These are phyloP conservation scores for Mesembrinibis cayennensis DNA, from an alignment of 2,113 vertebrate species.

Conservation along the genomic window DNA sequence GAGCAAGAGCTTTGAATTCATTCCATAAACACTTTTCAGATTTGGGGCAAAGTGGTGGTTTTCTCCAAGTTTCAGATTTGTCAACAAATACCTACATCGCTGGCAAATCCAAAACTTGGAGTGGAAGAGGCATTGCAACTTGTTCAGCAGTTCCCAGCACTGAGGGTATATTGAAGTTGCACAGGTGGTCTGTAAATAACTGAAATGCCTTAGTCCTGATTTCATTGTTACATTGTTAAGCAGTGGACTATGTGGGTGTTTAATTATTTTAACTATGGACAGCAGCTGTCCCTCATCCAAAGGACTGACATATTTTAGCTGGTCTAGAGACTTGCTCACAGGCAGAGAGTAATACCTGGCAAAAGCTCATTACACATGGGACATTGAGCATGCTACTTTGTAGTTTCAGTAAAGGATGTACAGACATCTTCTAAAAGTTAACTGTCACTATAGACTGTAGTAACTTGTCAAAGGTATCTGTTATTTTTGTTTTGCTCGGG, in stretches of 20 bases:
- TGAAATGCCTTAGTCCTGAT: not conserved
- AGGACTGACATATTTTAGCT: not conserved
- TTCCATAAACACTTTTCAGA: not conserved
- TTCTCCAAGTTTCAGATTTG: not conserved
- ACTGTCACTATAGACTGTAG: not conserved
- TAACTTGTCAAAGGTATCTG: not conserved
- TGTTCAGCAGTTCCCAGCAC: not conserved
- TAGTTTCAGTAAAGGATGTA: not conserved
- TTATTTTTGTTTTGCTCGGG: not conserved
- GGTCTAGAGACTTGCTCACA: not conserved
- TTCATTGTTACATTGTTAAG: not conserved
- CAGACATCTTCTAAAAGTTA: not conserved
- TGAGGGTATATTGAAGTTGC: not conserved
- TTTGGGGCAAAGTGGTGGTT: not conserved
- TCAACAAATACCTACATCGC: not conserved
- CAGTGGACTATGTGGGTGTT: not conserved
- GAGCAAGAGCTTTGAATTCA: not conserved
- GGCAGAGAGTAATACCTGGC: not conserved
- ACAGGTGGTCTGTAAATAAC: fast-evolving
- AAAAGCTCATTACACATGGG: fast-evolving
- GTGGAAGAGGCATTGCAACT: not conserved
- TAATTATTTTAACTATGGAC: not conserved
- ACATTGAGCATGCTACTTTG: fast-evolving
- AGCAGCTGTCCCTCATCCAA: not conserved
- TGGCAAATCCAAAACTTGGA: not conserved